Evolutionary conservation across 64 coral and sea anemone genomes (phyloP).

Genomic region (Pocillopora damicornis): DNA sequence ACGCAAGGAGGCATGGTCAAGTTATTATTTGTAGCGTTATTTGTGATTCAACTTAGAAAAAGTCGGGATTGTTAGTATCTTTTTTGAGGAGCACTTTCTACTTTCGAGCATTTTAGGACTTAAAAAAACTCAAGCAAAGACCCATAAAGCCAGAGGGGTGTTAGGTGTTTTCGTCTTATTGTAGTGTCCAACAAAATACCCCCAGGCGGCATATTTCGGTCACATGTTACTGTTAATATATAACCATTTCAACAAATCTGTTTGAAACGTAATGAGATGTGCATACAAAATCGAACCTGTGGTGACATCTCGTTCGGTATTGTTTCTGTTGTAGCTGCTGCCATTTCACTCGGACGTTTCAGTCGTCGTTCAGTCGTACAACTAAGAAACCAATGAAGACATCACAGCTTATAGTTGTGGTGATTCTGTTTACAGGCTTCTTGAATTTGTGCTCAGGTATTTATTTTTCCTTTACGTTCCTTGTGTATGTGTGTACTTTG

Average conservation of each 20-base stretch:
- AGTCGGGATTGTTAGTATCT: too few relatives aligned
- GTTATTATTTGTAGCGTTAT: too few relatives aligned
- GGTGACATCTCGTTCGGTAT: not conserved
- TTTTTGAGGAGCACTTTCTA: too few relatives aligned
- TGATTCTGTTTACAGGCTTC: slow-evolving; percentile 1
- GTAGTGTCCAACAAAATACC: not conserved
- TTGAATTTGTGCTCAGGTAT: slow-evolving; percentile 1
- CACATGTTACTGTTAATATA: not conserved
- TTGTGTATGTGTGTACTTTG: not conserved
- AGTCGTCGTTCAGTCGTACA: not conserved
- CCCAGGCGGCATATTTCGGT: not conserved
- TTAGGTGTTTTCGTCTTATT: not conserved
- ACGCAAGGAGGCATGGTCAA: too few relatives aligned
- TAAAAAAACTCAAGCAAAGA: too few relatives aligned
- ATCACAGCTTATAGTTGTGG: not conserved
- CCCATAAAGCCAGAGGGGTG: too few relatives aligned
- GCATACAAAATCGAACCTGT: not conserved
- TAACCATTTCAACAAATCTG: not conserved
- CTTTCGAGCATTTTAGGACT: too few relatives aligned
- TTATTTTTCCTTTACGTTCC: not conserved
- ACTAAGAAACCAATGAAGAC: not conserved
- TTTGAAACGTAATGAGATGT: not conserved
- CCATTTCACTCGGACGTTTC: too few relatives aligned
- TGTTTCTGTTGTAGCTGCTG: not conserved
- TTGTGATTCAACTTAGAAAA: too few relatives aligned